Conservation (phyloP, 2,888 invertebrate genomes). For the Pollenia angustigena region DNA sequence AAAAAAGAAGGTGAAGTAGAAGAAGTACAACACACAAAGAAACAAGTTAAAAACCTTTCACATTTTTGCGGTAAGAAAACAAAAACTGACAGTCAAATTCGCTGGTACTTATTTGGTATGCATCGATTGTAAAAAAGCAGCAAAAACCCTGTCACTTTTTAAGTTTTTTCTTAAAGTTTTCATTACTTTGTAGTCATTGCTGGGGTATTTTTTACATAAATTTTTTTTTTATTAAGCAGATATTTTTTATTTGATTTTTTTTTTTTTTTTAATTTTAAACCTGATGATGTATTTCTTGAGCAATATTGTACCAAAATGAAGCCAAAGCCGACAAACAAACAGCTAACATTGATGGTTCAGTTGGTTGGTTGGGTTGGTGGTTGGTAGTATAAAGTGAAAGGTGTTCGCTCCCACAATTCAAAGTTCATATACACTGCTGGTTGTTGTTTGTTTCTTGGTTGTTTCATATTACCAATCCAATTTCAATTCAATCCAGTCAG, state of each 20-base stretch:
- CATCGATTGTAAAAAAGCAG: slow-evolving; percentile 63
- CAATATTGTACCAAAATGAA: slow-evolving; percentile 15
- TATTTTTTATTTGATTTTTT: slow-evolving; percentile 33
- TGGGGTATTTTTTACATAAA: slow-evolving; percentile 49
- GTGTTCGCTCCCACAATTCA: slow-evolving; percentile 76
- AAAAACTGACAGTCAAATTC: slow-evolving; percentile 53
- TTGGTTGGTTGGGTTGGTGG: slow-evolving; percentile 34
- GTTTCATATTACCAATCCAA: slow-evolving; percentile 72
- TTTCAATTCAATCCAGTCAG: slow-evolving; percentile 61
- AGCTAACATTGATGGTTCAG: slow-evolving; percentile 67
- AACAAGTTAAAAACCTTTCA: slow-evolving; percentile 66
- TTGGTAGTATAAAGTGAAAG: slow-evolving; percentile 74
- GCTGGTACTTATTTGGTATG: slow-evolving; percentile 65
- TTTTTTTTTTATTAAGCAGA: slow-evolving; percentile 33
- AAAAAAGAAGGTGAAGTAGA: neutral
- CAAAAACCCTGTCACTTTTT: slow-evolving; percentile 70
- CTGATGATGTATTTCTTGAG: slow-evolving; percentile 71
- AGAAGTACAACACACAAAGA: slow-evolving; percentile 15
- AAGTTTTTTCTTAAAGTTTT: slow-evolving; percentile 58
- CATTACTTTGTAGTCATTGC: slow-evolving; percentile 46
- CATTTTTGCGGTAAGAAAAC: slow-evolving; percentile 60
- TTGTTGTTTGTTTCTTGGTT: slow-evolving; percentile 19
- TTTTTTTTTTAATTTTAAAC: slow-evolving; percentile 34
- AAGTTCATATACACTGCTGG: slow-evolving; percentile 66
- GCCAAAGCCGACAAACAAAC: slow-evolving; percentile 33